Percentiles rank a stretch among this genome's conserved stretches.
Evolutionary conservation across 2,797 vertebrate species (phyloP).

Genomic region (Esox lucius): DNA sequence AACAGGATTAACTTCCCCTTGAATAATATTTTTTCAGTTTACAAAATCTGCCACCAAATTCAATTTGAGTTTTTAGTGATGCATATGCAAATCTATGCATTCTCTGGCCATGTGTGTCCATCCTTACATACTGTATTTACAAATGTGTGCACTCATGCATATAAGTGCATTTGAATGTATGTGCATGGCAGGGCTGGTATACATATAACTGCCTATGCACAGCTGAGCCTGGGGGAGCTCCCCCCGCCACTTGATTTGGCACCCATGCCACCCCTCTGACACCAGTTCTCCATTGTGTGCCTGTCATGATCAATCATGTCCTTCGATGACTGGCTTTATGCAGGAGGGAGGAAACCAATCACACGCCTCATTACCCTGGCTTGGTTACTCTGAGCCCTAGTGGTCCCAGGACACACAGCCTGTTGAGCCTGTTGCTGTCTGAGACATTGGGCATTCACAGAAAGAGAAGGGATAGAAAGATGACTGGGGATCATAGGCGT

Average conservation of each 20-base stretch:
- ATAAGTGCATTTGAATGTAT: conserved; percentile 56
- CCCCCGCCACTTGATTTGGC: conserved; percentile 47
- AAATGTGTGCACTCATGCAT: conserved; percentile 2
- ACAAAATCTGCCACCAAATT: too few species aligned
- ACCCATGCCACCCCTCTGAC: conserved; percentile 69
- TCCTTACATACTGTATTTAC: neutral
- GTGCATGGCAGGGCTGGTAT: conserved; percentile 14
- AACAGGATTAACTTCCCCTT: too few species aligned
- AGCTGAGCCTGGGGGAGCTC: conserved; percentile 42
- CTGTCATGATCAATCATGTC: conserved; percentile 82
- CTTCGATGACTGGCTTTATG: conserved; percentile 72
- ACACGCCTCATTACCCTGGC: conserved; percentile 83
- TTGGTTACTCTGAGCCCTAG: conserved; percentile 75
- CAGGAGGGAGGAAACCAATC: conserved; percentile 80
- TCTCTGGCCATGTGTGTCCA: conserved; percentile 3
- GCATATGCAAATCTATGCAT: conserved; percentile 3
- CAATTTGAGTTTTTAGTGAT: neutral
- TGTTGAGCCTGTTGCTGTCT: conserved; percentile 67
- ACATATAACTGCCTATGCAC: conserved; percentile 38
- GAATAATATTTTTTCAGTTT: too few species aligned
- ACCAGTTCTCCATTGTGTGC: conserved; percentile 73
- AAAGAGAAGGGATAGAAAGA: neutral
- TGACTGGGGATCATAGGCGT: neutral
- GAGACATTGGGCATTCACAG: conserved; percentile 13
- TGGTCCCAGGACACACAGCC: conserved; percentile 70